Evolutionary conservation across 2,888 invertebrate species (phyloP).

Genomic region (Synergus umbraculus): DNA sequence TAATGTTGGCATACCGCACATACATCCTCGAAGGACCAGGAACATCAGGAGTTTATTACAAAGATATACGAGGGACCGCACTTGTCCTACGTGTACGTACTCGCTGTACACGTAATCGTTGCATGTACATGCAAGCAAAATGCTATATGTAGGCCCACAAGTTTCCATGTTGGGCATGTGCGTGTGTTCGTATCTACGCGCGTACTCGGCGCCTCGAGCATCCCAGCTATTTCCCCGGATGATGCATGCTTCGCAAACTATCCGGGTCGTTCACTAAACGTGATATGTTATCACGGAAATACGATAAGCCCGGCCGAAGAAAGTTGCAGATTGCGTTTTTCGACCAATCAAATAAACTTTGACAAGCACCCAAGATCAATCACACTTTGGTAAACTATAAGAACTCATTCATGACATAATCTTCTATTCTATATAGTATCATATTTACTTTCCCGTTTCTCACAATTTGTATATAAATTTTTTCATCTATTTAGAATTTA

Average conservation of each 20-base stretch:
- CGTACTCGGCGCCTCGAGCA: constrained; percentile 62
- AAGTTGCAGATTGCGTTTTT: constrained; percentile 15
- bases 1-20: constrained; percentile 65
- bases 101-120: constrained; percentile 47
- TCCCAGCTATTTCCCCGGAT: constrained; percentile 69
- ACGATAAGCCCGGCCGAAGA: constrained; percentile 53
- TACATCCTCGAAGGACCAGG: constrained; percentile 56
- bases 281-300: constrained; percentile 61
- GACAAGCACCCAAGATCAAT: not conserved
- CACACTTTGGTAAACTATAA: not conserved
- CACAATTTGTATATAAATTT: too few species aligned
- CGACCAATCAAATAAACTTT: not conserved
- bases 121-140: constrained; percentile 46
- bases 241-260: constrained; percentile 67
- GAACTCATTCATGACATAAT: not conserved
- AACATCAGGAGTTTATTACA: constrained; percentile 67
- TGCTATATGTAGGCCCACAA: constrained; percentile 13
- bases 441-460: too few species aligned
- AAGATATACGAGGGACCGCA: constrained; percentile 64
- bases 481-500: too few species aligned
- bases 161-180: constrained; percentile 45
- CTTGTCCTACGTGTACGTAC: constrained; percentile 45
- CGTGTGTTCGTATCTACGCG: constrained; percentile 49
- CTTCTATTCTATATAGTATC: not conserved
- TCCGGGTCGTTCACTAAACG: constrained; percentile 61